These are phyloP conservation scores for Heliconius cydno DNA, from an alignment of 2,888 invertebrate genomes.

Conservation along the genomic window DNA sequence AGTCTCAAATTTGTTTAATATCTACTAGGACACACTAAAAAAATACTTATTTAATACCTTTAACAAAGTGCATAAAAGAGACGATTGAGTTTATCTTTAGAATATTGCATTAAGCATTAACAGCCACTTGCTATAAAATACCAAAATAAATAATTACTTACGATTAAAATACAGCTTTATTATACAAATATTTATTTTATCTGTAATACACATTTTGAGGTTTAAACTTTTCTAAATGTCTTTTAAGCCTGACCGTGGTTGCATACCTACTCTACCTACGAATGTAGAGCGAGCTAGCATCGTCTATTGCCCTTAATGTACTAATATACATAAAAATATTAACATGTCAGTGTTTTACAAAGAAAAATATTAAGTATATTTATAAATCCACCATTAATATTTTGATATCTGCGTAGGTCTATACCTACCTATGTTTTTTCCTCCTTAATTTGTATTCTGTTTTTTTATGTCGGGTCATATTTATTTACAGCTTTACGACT, in stretches of 20 bases:
- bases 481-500: too few relatives aligned
- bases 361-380: neutral
- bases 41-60: neutral
- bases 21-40: neutral
- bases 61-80: neutral
- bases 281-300: constrained; percentile 1
- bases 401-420: neutral
- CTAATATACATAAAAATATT: constrained; percentile 12
- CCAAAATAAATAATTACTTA: neutral
- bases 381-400: neutral
- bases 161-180: neutral
- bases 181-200: neutral
- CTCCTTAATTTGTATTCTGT: neutral
- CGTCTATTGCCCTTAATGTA: constrained; percentile 18
- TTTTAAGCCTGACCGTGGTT: constrained; percentile 19
- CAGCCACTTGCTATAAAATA: neutral
- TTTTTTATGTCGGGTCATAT: neutral
- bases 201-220: constrained; percentile 1
- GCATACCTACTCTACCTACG: constrained; percentile 5
- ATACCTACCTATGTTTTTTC: too few relatives aligned
- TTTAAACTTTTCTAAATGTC: neutral
- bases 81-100: neutral
- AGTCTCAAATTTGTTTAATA: neutral
- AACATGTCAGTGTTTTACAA: constrained; percentile 5
- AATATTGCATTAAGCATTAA: neutral